Percentiles rank a stretch among this genome's conserved stretches.
These are phyloP conservation scores for Sarcoramphus papa DNA, from an alignment of 2,797 vertebrate genomes.

Conservation along the genomic window DNA sequence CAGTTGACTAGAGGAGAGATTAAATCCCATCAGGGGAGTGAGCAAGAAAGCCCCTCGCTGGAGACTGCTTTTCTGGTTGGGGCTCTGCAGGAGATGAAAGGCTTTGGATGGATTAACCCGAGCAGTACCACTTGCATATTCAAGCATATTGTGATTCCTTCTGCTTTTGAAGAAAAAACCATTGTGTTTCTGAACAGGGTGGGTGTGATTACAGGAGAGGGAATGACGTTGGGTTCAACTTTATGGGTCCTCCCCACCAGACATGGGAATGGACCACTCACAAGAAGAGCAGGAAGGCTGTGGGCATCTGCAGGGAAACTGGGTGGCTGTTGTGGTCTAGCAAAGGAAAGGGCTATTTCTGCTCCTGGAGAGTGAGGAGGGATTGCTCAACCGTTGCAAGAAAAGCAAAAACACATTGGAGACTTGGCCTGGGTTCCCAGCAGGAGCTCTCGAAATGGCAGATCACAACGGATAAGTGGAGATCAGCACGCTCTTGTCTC, in stretches of 20 bases:
- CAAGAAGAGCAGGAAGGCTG: not conserved
- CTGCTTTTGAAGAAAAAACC: not conserved
- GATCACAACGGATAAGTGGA: not conserved
- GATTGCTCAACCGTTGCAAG: not conserved
- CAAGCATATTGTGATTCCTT: not conserved
- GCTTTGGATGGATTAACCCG: not conserved
- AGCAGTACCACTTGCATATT: not conserved
- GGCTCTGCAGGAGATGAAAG: not conserved
- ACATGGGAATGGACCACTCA: not conserved
- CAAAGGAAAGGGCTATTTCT: not conserved
- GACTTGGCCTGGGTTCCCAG: not conserved
- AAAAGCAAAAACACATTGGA: accelerated
- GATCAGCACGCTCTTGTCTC: not conserved
- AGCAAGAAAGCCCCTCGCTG: not conserved
- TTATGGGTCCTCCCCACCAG: not conserved
- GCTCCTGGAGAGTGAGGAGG: not conserved
- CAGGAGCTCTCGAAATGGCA: not conserved
- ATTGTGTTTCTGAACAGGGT: not conserved
- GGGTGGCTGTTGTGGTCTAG: too few species aligned
- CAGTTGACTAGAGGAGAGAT: not conserved
- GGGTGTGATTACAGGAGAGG: not conserved
- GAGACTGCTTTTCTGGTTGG: not conserved
- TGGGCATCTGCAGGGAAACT: not conserved
- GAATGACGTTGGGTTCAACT: not conserved
- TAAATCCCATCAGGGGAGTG: not conserved